phyloP scores from a whole-genome alignment of 30 jellyfish, hydroid and myxozoan genomes.

The Mastigias papua region DNA sequence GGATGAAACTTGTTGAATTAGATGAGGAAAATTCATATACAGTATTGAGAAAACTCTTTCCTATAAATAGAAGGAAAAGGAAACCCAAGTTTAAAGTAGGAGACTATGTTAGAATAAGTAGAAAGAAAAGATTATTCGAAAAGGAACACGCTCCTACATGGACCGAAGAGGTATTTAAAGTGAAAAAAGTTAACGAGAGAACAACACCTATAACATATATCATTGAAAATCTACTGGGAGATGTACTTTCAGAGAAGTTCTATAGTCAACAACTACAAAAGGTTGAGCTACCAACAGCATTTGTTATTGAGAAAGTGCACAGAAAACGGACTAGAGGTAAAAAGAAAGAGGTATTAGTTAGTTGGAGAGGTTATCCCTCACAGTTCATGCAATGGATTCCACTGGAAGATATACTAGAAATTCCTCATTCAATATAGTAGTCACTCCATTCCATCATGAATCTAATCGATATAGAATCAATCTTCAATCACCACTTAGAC shows the following conservation, averaged over 20 bases:
- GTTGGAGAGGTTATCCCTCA: slow-evolving; percentile 3
- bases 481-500: not conserved
- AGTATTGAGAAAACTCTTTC: not conserved
- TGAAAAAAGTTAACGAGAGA: not conserved
- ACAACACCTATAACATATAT: not conserved
- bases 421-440: not conserved
- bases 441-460: not conserved
- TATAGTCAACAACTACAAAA: not conserved
- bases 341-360: not conserved
- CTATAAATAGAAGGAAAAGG: not conserved
- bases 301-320: not conserved
- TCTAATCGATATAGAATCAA: not conserved
- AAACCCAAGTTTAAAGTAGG: not conserved
- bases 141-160: not conserved
- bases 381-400: slow-evolving; percentile 6
- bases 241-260: not conserved
- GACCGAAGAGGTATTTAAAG: not conserved
- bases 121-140: not conserved
- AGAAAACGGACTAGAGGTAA: not conserved
- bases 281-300: not conserved
- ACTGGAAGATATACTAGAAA: not conserved
- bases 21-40: not conserved
- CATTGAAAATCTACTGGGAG: not conserved
- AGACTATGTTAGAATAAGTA: not conserved
- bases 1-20: not conserved